Percentiles rank a stretch among this genome's conserved stretches.
Evolutionary conservation across 2,888 invertebrate species (phyloP).

Genomic region (Unio pictorum): DNA sequence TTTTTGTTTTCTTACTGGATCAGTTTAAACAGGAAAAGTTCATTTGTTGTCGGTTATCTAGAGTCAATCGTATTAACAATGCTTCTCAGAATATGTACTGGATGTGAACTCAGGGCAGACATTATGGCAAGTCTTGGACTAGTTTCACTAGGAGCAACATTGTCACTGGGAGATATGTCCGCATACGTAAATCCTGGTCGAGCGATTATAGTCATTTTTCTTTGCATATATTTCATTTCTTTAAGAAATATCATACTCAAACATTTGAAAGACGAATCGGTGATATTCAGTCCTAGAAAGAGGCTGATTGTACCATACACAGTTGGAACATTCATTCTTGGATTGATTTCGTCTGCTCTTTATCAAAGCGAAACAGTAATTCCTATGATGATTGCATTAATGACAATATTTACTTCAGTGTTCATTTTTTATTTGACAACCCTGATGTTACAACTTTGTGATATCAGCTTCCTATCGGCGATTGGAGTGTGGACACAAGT

Average conservation of each 20-base stretch:
- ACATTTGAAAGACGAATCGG: conserved; percentile 26
- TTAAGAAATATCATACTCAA: conserved; percentile 31
- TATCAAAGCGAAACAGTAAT: conserved; percentile 23
- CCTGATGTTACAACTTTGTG: conserved; percentile 13
- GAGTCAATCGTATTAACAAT: conserved; percentile 28
- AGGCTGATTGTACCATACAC: conserved; percentile 11
- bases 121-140: conserved; percentile 7
- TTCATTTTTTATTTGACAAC: conserved; percentile 23
- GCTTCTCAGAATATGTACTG: conserved; percentile 24
- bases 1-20: conserved; percentile 26
- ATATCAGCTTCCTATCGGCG: conserved; percentile 18
- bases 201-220: conserved; percentile 26
- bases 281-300: conserved; percentile 18
- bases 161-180: conserved; percentile 19
- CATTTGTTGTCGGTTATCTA: conserved; percentile 26
- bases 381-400: conserved; percentile 23
- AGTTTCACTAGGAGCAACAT: conserved; percentile 20
- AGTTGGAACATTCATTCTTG: conserved; percentile 10
- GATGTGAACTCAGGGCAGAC: conserved; percentile 15
- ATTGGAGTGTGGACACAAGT: conserved; percentile 25
- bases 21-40: conserved; percentile 21
- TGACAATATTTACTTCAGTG: conserved; percentile 30
- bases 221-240: conserved; percentile 27
- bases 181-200: conserved; percentile 15
- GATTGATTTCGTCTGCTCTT: conserved; percentile 18